Conservation (phyloP, 2,888 invertebrate genomes). For the Noctua comes region DNA sequence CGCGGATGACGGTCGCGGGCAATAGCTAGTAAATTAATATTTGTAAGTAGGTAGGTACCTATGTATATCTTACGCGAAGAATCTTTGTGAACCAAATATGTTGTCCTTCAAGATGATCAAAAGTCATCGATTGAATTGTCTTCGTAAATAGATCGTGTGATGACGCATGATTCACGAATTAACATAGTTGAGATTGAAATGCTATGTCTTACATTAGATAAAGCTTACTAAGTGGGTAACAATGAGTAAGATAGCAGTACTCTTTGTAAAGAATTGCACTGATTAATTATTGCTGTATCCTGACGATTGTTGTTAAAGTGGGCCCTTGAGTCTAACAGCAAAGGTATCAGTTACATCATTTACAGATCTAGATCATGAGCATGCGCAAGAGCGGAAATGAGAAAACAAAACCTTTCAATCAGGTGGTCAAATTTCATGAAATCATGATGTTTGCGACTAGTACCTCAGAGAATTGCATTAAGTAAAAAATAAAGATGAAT, state of each 20-base stretch:
- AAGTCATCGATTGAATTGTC: slow-evolving; percentile 51
- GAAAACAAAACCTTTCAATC: not conserved
- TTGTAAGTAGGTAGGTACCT: not conserved
- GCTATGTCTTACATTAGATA: slow-evolving; percentile 30
- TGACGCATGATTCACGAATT: slow-evolving; percentile 37
- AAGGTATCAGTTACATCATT: not conserved
- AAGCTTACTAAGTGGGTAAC: slow-evolving; percentile 26
- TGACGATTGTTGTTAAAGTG: not conserved
- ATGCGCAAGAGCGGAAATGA: too few species aligned
- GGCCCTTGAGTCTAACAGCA: not conserved
- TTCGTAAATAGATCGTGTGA: not conserved
- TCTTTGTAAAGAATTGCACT: slow-evolving; percentile 1
- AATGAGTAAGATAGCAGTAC: slow-evolving; percentile 1
- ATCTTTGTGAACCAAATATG: slow-evolving; percentile 17
- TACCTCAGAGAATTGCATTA: not conserved
- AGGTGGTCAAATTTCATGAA: not conserved
- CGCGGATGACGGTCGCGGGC: not conserved
- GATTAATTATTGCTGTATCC: not conserved
- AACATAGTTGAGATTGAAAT: slow-evolving; percentile 31
- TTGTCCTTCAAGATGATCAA: slow-evolving; percentile 25
- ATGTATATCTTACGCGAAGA: not conserved
- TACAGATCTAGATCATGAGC: not conserved
- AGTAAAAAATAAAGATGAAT: not conserved
- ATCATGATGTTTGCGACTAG: not conserved
- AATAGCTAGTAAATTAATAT: not conserved